Base-by-base conservation (phyloP, 2,113 vertebrate species). In the Garra rufa region DNA sequence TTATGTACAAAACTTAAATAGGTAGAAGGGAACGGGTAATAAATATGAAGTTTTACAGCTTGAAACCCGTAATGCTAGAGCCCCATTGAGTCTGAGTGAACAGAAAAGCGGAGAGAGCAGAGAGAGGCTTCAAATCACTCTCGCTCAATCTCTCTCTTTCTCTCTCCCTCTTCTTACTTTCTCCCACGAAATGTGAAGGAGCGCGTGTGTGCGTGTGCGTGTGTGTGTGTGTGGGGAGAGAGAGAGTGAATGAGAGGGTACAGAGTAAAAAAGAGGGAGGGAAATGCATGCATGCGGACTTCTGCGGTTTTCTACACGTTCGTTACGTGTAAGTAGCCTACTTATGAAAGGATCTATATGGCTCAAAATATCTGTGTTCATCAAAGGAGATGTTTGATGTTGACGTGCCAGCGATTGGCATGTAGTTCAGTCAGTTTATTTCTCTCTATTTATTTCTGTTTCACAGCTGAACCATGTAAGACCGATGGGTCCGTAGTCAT, bases 61-160 rank as follows among this genome's bases (percentile, higher is more conserved):
- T 90, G 87, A 91, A 93, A 82, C 59, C 89, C 89, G 83, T 90
- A 84, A 89, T 89, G 90, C 92, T 93, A 89, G 89, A 94, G 90
- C 91, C 91, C 94, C 93, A 95, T 95, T 92, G 93, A 92, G 90
- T 90, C 92, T 41, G 91, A 91, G 74, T 89, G 92, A 92, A 91
- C 90, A 89, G 89, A 78, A 89, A 91, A 94, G 92, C 91, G 92
- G 91, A 94, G 92, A 92, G 91, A 92, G 88, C 91, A 87, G 92
- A 90, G 88, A 88, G 85, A 94, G 92, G 91, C 92, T 92, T 93
- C 90, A 91, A 92, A 92, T 89, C 90, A 92, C 91, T 87, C 91
- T 91, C 92, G 93, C 92, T 90, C 92, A 91, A 50, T 91, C 92
- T 92, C 90, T 89, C 91, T 91, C 92, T 89, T 88, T 90, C 88